Base-by-base conservation (phyloP, 2,113 vertebrate species). In the Micronycteris hirsuta region DNA sequence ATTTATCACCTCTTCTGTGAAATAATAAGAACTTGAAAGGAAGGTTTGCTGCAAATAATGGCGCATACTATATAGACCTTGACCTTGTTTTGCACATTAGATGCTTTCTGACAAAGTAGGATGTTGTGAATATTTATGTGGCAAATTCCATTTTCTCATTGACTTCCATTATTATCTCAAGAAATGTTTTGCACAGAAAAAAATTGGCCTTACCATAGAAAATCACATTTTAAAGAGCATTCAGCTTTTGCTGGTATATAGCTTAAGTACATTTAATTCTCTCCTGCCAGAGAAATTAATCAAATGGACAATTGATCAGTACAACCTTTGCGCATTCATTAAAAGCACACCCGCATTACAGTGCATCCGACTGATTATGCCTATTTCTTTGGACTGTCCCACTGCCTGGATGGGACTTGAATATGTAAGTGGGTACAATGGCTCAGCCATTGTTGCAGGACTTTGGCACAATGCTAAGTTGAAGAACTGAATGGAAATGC, bases 251-350 rank as follows among this genome's bases (percentile, higher is more conserved):
- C 81, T 43, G 28, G 41, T 91, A 8, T 94, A 31, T 63, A 85
- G 54, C 67, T 19, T 96, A 87, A 81, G 91, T 93, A 80, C 93
- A 58, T 94, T 97, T 97, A 97, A 97, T 97, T 97, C 91, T 82
- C 89, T 95, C 56, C 89, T 94, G 85, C 86, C 82, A 83, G 91
- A 94, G 94, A 94, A 96, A 97, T 97, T 97, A 97, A 97, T 96
- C 94, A 97, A 97, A 97, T 70, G 93, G 89, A 96, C 97, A 97
- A 84, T 94, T 97, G 96, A 97, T 96, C 92, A 7, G 0, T 96
- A 91, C 94, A 96, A 96, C 94, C 97, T 97, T 87, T 95, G 96
- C 95, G 78, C 94, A 97, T 94, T 97, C 94, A 97, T 97, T 97
- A 96, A 91, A 95, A 94, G 82, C 94, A 94, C 49, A 58, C 49